Percentiles rank a stretch among this genome's conserved stretches.
phyloP scores from a whole-genome alignment of 2,888 invertebrate genomes.

The Cistogaster globosa region DNA sequence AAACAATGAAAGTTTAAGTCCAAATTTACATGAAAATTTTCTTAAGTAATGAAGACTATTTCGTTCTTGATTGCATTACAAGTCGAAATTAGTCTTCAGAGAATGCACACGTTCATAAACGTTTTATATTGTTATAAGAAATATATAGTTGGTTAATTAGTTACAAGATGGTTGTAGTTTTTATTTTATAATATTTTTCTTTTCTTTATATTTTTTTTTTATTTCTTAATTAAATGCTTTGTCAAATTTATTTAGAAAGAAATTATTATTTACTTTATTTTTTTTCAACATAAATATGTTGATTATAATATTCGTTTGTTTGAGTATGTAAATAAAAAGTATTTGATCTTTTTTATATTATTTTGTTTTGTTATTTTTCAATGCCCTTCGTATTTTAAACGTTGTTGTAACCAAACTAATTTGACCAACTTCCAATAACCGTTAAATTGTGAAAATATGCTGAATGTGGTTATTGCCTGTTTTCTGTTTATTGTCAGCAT shows the following conservation, averaged over 20 bases:
- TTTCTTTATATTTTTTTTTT: not conserved
- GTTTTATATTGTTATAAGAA: too few species aligned
- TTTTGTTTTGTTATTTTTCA: conserved; percentile 5
- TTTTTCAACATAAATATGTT: not conserved
- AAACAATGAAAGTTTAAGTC: too few species aligned
- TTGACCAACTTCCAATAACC: conserved; percentile 37
- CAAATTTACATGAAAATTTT: too few species aligned
- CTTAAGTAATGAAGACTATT: too few species aligned
- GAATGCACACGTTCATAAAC: too few species aligned
- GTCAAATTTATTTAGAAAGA: not conserved
- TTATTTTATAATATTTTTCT: not conserved
- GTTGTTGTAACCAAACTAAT: not conserved
- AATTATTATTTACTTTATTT: not conserved
- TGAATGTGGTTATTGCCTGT: conserved; percentile 72
- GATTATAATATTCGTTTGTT: conserved; percentile 35
- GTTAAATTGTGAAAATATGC: conserved; percentile 71
- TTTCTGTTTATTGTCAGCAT: conserved; percentile 69
- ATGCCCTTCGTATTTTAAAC: not conserved
- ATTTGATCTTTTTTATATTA: not conserved
- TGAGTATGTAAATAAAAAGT: not conserved
- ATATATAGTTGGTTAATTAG: too few species aligned
- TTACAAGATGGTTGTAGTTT: not conserved
- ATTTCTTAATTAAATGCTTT: not conserved
- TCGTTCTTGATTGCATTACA: too few species aligned
- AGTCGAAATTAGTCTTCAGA: too few species aligned